phyloP scores from a whole-genome alignment of 2,113 vertebrate species.

The Herpailurus yagouaroundi region DNA sequence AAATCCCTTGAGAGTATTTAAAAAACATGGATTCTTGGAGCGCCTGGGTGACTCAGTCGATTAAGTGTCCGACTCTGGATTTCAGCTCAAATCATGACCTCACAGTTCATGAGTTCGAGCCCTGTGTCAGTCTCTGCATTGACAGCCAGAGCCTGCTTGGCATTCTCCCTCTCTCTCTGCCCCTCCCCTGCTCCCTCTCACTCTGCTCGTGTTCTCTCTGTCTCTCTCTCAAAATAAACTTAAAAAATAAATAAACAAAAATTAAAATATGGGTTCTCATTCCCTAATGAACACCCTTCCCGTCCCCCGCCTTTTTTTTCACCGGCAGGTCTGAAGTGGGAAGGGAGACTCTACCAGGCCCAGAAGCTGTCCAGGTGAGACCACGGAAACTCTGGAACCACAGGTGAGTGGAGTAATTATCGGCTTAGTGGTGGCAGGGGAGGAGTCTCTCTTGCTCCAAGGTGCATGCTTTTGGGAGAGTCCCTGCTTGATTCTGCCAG shows the following conservation, averaged over 20 bases:
- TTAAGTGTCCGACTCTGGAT: no score
- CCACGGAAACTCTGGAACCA: not conserved
- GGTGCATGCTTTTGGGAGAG: not conserved
- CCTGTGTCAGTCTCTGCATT: no score
- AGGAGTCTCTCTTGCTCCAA: no score
- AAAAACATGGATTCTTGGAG: not conserved
- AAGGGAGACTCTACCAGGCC: rapidly evolving
- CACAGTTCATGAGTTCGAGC: no score
- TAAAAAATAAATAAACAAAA: no score
- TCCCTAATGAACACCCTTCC: not conserved
- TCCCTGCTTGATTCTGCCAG: not conserved
- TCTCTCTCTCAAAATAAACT: no score
- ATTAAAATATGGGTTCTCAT: not conserved
- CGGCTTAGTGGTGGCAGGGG: not conserved
- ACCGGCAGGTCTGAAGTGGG: not conserved
- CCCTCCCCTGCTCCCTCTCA: no score
- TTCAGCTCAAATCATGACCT: no score
- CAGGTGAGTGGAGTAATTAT: not conserved
- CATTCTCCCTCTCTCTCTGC: no score
- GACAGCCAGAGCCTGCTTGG: no score
- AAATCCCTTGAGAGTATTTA: not conserved
- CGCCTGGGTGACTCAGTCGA: no score
- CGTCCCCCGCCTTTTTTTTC: not conserved
- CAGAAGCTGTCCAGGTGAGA: not conserved
- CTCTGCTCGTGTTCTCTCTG: no score